Evolutionary conservation across 1,140 invertebrate genomes (phyloP).

Genomic region (Helicorthomorpha holstii): DNA sequence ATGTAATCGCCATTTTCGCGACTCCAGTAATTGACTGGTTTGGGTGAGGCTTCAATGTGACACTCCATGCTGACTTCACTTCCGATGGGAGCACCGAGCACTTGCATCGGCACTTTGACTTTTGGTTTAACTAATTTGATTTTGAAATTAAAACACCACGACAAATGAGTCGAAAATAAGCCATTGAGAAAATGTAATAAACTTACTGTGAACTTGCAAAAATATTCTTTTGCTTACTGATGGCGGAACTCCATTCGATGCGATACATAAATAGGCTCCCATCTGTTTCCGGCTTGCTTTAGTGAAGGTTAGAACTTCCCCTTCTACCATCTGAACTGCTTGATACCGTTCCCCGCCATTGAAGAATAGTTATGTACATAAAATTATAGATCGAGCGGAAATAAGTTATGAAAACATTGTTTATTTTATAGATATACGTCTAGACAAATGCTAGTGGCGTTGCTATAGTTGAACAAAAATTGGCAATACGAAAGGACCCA

Average conservation of each 20-base stretch:
- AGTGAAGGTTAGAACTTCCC: conserved; percentile 33
- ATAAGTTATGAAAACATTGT: too few species aligned
- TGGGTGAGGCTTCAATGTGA: conserved; percentile 17
- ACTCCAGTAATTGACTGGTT: conserved; percentile 15
- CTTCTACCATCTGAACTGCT: conserved; percentile 35
- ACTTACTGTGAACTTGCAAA: conserved; percentile 63
- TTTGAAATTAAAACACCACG: too few species aligned
- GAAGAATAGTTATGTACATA: too few species aligned
- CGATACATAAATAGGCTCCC: conserved; percentile 53
- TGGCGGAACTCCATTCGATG: conserved; percentile 60
- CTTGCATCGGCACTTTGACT: conserved; percentile 63
- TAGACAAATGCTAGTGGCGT: too few species aligned
- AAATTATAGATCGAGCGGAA: too few species aligned
- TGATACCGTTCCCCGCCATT: too few species aligned
- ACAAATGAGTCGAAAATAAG: too few species aligned
- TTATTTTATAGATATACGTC: too few species aligned
- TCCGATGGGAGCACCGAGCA: conserved; percentile 57
- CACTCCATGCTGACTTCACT: conserved; percentile 63
- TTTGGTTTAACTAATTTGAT: conserved; percentile 69
- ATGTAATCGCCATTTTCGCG: conserved; percentile 15
- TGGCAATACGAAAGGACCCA: too few species aligned
- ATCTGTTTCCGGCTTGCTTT: conserved; percentile 40
- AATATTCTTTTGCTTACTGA: conserved; percentile 57
- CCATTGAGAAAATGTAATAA: too few species aligned
- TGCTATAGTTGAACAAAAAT: too few species aligned